These are phyloP conservation scores for Stichodactyla mertensii DNA, from an alignment of 64 coral and sea anemone genomes.

Conservation along the genomic window DNA sequence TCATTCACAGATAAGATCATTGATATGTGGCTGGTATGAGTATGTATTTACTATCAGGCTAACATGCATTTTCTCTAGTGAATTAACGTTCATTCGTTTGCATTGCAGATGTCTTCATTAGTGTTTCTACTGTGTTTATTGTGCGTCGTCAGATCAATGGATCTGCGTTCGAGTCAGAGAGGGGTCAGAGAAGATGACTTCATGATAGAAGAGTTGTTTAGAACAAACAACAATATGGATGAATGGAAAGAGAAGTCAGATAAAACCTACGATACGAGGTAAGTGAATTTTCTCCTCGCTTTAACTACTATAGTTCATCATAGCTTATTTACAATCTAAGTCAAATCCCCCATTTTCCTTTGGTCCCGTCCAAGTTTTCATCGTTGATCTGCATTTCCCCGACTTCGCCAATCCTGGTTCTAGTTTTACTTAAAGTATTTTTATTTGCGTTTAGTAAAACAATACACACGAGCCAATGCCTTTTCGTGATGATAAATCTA, in stretches of 20 bases:
- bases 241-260: background rate
- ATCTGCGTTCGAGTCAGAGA: background rate
- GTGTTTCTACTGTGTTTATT: background rate
- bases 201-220: background rate
- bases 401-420: background rate
- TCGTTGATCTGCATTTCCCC: background rate
- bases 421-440: background rate
- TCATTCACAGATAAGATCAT: background rate
- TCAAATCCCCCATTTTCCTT: background rate
- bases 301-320: background rate
- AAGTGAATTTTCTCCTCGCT: background rate
- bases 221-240: background rate
- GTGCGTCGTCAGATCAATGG: background rate
- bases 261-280: background rate
- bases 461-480: too few species aligned
- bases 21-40: background rate
- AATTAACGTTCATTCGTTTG: background rate
- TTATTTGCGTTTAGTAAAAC: too few species aligned
- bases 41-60: background rate
- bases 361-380: background rate
- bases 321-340: background rate
- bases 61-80: background rate
- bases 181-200: background rate
- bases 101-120: background rate
- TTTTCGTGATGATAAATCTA: background rate